Evolutionary conservation across 2,113 vertebrate species (phyloP).

Genomic region (Lophochroa leadbeateri): DNA sequence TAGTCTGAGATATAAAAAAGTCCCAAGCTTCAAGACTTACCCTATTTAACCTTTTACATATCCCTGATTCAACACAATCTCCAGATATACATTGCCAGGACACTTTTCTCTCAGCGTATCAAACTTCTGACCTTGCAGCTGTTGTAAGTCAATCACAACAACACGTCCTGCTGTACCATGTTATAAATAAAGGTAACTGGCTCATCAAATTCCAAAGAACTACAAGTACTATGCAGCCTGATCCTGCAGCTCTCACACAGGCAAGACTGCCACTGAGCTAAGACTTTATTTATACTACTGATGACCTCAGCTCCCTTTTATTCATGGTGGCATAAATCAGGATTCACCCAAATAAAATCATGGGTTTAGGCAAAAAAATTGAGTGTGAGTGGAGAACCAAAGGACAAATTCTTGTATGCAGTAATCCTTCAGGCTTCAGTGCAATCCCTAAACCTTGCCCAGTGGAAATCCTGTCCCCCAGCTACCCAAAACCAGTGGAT

Average conservation of each 20-base stretch:
- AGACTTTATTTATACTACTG: neutral
- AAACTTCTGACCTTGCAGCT: slow-evolving; percentile 69
- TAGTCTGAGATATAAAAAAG: neutral
- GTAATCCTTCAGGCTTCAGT: neutral
- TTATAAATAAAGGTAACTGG: slow-evolving; percentile 73
- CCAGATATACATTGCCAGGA: slow-evolving; percentile 13
- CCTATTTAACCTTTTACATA: slow-evolving; percentile 42
- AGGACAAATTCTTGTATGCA: neutral
- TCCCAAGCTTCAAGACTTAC: neutral
- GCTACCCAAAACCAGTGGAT: neutral
- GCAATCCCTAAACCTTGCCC: neutral
- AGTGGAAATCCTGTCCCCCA: neutral
- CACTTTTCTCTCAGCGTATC: slow-evolving; percentile 9
- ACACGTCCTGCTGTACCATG: slow-evolving; percentile 16
- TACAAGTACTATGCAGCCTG: neutral
- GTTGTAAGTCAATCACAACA: slow-evolving; percentile 49
- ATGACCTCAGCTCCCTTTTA: neutral
- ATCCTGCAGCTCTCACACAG: neutral
- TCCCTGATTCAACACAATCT: slow-evolving; percentile 61
- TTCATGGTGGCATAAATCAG: slow-evolving; percentile 5
- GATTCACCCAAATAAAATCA: neutral
- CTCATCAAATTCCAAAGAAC: slow-evolving; percentile 51
- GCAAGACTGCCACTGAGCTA: neutral
- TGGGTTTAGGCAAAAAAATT: slow-evolving; percentile 7
- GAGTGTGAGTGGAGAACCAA: neutral